These are phyloP conservation scores for Theodoxus fluviatilis DNA, from an alignment of 2,888 invertebrate species.

Conservation along the genomic window DNA sequence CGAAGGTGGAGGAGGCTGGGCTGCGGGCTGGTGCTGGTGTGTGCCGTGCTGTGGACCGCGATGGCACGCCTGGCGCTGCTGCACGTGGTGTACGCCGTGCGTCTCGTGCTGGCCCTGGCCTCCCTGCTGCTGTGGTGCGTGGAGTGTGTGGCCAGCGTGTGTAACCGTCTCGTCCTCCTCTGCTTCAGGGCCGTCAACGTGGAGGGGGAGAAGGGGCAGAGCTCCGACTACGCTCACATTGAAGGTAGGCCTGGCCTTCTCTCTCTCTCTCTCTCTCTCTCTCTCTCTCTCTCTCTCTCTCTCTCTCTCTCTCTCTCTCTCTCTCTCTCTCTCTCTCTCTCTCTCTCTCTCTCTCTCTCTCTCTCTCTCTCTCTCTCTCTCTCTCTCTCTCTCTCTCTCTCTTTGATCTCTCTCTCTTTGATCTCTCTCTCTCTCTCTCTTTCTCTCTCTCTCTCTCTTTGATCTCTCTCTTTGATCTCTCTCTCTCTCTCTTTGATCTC, in stretches of 20 bases:
- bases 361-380: not conserved
- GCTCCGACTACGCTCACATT: constrained; percentile 58
- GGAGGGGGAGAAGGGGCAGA: constrained; percentile 55
- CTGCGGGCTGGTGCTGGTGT: too few species aligned
- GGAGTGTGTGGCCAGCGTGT: not conserved
- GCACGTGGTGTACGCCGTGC: too few species aligned
- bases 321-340: not conserved
- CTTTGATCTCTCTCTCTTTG: not conserved
- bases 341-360: not conserved
- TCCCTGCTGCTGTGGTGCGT: constrained; percentile 11
- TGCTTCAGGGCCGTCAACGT: constrained; percentile 51
- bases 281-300: constrained; percentile 2
- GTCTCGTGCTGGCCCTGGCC: too few species aligned
- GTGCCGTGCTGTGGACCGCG: too few species aligned
- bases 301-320: constrained; percentile 2
- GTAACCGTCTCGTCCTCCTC: not conserved
- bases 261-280: not conserved
- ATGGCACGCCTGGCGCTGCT: too few species aligned
- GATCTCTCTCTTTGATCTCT: not conserved
- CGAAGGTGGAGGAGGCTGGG: too few species aligned
- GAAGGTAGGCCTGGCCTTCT: constrained; percentile 44
- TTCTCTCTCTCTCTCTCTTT: not conserved
- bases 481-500: constrained; percentile 17
- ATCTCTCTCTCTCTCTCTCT: constrained; percentile 7
- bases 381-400: not conserved